These are phyloP conservation scores for Solea solea DNA, from an alignment of 2,113 vertebrate species.

Conservation along the genomic window DNA sequence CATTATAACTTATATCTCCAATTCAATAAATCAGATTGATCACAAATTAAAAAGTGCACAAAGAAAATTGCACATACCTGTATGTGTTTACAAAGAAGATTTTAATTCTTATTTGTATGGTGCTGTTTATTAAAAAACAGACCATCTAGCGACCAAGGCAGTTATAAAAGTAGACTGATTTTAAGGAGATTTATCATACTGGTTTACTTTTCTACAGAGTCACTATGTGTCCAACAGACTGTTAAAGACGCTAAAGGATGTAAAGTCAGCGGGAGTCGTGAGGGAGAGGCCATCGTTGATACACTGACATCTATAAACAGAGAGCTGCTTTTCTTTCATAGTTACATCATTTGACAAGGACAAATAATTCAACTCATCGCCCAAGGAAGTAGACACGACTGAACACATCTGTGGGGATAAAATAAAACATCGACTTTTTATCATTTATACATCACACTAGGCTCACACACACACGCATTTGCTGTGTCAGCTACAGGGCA, in stretches of 20 bases:
- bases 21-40: no score
- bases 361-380: background rate
- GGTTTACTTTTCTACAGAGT: conserved; percentile 21
- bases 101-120: no score
- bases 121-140: no score
- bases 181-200: background rate
- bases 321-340: background rate
- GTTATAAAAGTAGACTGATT: background rate
- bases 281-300: conserved; percentile 14
- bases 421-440: background rate
- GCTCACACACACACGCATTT: conserved; percentile 36
- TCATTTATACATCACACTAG: background rate
- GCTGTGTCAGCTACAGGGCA: conserved; percentile 64
- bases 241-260: conserved; percentile 27
- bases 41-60: background rate
- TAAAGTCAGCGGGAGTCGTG: conserved; percentile 21
- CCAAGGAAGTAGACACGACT: background rate
- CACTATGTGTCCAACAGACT: conserved; percentile 18
- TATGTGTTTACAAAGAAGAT: background rate
- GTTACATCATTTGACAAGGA: background rate
- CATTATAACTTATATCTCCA: background rate
- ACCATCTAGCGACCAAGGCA: no score
- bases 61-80: background rate
- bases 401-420: background rate
- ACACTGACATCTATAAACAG: background rate